Evolutionary conservation across 2,888 invertebrate genomes (phyloP).

Genomic region (Leptarthrus brevirostris): DNA sequence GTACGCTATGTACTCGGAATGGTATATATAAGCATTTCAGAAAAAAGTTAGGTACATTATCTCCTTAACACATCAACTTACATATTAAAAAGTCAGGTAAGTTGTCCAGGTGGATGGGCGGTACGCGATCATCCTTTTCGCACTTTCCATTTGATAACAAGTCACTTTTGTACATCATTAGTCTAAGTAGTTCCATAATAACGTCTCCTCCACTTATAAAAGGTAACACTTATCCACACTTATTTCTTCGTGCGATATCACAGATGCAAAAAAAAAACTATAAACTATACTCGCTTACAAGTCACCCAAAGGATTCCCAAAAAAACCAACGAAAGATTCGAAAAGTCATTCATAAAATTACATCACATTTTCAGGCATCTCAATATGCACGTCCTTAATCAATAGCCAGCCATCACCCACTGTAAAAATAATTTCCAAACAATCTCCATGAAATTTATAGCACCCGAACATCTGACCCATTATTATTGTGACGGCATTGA

Average conservation of each 20-base stretch:
- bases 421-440: too few species aligned
- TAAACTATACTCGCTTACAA: too few species aligned
- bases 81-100: slow-evolving; percentile 79
- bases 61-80: slow-evolving; percentile 72
- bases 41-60: too few species aligned
- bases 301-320: too few species aligned
- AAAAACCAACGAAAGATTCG: too few species aligned
- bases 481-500: not conserved
- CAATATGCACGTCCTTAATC: too few species aligned
- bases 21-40: too few species aligned
- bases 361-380: too few species aligned
- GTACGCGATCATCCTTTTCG: slow-evolving; percentile 73
- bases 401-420: too few species aligned
- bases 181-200: slow-evolving; percentile 67
- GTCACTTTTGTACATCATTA: slow-evolving; percentile 68
- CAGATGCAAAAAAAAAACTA: slow-evolving; percentile 4
- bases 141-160: slow-evolving; percentile 63
- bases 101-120: slow-evolving; percentile 79
- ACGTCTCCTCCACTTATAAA: not conserved
- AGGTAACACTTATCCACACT: slow-evolving; percentile 17
- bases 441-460: not conserved
- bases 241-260: slow-evolving; percentile 36
- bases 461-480: slow-evolving; percentile 3
- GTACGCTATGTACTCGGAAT: too few species aligned
- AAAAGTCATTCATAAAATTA: too few species aligned